Conservation (phyloP, 2,888 invertebrate species). For the Calameuta filiformis region DNA sequence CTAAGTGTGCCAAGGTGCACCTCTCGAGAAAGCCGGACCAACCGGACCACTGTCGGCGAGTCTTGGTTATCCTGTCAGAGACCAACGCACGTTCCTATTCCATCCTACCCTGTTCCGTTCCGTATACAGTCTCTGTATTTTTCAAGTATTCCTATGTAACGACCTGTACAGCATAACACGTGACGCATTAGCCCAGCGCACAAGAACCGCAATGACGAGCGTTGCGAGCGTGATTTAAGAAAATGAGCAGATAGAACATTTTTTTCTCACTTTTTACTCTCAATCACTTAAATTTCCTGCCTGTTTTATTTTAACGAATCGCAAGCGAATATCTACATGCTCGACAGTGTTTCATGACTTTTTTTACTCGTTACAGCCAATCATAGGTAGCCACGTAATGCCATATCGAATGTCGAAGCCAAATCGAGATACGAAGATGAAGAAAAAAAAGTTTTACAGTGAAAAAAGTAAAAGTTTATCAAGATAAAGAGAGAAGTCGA, state of each 20-base stretch:
- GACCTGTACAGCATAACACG: background rate
- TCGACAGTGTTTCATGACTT: too few relatives aligned
- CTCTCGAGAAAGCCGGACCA: constrained; percentile 66
- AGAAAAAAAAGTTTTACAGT: background rate
- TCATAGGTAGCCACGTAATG: too few relatives aligned
- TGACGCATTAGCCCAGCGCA: background rate
- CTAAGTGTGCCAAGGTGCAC: constrained; percentile 66
- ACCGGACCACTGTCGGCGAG: constrained; percentile 51
- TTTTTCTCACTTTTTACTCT: background rate
- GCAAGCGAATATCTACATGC: background rate
- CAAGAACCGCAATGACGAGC: background rate
- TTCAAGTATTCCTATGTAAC: background rate
- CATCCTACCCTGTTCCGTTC: constrained; percentile 29
- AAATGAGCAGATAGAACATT: background rate
- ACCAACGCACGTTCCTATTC: constrained; percentile 33
- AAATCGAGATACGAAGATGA: background rate
- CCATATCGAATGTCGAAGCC: background rate
- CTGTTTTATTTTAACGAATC: background rate
- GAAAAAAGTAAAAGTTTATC: constrained; percentile 1
- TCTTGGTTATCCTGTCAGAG: constrained; percentile 14
- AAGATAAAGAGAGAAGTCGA: background rate
- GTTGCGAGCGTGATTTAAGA: background rate
- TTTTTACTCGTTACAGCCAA: too few relatives aligned
- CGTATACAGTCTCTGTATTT: background rate
- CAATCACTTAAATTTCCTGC: background rate